phyloP scores from a whole-genome alignment of 2,113 vertebrate species.

The Megaleporinus macrocephalus region DNA sequence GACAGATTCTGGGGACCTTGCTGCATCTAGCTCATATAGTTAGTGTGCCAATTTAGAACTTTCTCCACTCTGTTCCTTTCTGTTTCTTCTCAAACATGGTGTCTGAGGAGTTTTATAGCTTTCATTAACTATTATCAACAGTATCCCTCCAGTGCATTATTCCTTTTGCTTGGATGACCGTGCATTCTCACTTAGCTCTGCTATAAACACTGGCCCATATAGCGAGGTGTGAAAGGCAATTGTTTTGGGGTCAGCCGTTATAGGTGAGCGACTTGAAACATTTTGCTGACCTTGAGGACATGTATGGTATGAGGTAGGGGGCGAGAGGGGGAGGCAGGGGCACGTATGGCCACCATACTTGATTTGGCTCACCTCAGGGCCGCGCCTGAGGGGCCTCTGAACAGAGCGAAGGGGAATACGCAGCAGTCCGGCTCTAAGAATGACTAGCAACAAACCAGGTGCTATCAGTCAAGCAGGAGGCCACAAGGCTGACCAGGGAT shows the following conservation, averaged over 20 bases:
- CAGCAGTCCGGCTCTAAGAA: conserved; percentile 41
- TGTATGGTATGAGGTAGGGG: conserved; percentile 28
- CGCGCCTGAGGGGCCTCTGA: conserved; percentile 29
- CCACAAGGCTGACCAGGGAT: conserved; percentile 39
- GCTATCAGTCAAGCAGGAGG: conserved; percentile 42
- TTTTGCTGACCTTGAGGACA: conserved; percentile 43
- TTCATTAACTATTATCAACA: conserved; percentile 8
- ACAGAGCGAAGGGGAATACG: conserved; percentile 26
- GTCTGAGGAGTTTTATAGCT: not conserved
- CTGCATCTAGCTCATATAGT: not conserved
- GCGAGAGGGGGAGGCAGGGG: conserved; percentile 13
- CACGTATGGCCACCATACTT: conserved; percentile 31
- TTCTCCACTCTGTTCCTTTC: not conserved
- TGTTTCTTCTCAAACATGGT: not conserved
- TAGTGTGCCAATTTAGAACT: not conserved
- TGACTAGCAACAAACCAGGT: conserved; percentile 50
- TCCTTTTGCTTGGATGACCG: not conserved
- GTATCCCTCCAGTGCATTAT: not conserved
- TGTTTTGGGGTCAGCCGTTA: conserved; percentile 47
- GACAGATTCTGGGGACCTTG: not conserved
- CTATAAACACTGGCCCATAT: not conserved
- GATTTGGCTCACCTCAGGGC: conserved; percentile 45
- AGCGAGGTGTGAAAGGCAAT: not conserved
- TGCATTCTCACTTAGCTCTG: not conserved
- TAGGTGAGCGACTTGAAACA: conserved; percentile 44